phyloP scores from a whole-genome alignment of 2,797 vertebrate genomes.

The Helostoma temminkii region DNA sequence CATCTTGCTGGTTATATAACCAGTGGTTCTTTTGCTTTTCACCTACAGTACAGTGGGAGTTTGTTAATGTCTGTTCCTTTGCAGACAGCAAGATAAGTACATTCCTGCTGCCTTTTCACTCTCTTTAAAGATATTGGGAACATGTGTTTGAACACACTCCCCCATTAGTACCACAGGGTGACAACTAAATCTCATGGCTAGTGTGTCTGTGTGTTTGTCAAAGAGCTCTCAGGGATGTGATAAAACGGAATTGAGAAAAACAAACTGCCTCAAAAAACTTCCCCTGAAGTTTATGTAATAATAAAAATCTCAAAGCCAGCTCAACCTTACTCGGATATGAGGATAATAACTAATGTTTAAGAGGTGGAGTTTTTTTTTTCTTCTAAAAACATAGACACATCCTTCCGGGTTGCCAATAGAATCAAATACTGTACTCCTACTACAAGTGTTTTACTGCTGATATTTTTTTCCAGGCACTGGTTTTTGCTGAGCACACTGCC shows the following conservation, averaged over 20 bases:
- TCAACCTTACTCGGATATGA: not conserved
- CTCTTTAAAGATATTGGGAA: constrained; percentile 36
- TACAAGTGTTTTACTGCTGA: constrained; percentile 50
- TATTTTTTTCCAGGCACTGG: constrained; percentile 37
- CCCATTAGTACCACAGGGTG: constrained; percentile 49
- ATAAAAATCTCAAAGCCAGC: constrained; percentile 16
- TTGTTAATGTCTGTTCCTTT: constrained; percentile 26
- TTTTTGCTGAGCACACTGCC: constrained; percentile 49
- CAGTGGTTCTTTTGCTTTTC: constrained; percentile 5
- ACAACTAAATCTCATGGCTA: constrained; percentile 44
- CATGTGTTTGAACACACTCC: constrained; percentile 64
- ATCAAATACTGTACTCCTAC: constrained; percentile 28
- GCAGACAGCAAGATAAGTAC: constrained; percentile 27
- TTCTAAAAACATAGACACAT: constrained; percentile 23
- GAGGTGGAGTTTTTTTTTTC: constrained; percentile 32
- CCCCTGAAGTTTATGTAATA: constrained; percentile 25
- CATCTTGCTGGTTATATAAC: constrained; percentile 27
- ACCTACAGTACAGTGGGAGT: constrained; percentile 15
- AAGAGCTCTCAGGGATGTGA: constrained; percentile 34
- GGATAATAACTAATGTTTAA: constrained; percentile 35
- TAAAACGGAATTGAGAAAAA: constrained; percentile 50
- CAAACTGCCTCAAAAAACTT: constrained; percentile 13
- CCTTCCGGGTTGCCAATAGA: constrained; percentile 42
- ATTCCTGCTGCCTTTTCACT: constrained; percentile 13
- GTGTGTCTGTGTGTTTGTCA: constrained; percentile 24